Evolutionary conservation across 1,140 invertebrate genomes (phyloP), one percentile per base, ranked within the genome.

Genomic region (Meteorus sp.): DNA sequence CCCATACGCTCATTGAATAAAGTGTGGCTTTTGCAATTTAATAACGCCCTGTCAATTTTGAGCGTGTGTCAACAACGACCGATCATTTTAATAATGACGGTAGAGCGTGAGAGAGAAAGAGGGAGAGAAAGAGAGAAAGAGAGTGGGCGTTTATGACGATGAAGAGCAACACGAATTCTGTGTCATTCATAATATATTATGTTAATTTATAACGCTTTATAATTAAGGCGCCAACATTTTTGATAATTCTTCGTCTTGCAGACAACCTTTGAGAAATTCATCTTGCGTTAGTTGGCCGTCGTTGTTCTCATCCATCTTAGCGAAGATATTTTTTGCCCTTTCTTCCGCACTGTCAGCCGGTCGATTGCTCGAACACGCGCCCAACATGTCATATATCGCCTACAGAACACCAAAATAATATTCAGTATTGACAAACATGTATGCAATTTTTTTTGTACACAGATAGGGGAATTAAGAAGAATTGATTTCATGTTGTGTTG

Each of bases 321-420:
- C 92, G 81, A 99, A 99, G 65, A 99, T 99, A 78, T 96, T 97
- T 81, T 96, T 95, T 59, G 97, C 96, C 65, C 97, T 84, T 74
- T 98, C 95, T 74, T 98, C 94, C 9, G 97, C 94, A 13, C 91
- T 93, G 77, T 95, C 93, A 33, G 91, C 90, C 20, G 93, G 92
- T 66, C 92, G 83, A 80, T 94, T 96, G 76, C 92, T 93, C 66
- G 93, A 94, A 82, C 93, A 94, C 55, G 94, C 91, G 37, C 96
- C 94, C 70, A 97, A 81, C 95, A 99, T 99, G 78, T 98, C 95
- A 80, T 99, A 99, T 79, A 99, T 98, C 60, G 97, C 96, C 95
- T 99, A 22, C n/a, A 37, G 17, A 52, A 52, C 50, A 52, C 9
- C 13, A 52, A 22, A 52, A 47, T 13, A 13, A 47, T 25, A 13